Evolutionary conservation across 2,113 vertebrate genomes (phyloP).

Genomic region (Sinocyclocheilus anophthalmus): DNA sequence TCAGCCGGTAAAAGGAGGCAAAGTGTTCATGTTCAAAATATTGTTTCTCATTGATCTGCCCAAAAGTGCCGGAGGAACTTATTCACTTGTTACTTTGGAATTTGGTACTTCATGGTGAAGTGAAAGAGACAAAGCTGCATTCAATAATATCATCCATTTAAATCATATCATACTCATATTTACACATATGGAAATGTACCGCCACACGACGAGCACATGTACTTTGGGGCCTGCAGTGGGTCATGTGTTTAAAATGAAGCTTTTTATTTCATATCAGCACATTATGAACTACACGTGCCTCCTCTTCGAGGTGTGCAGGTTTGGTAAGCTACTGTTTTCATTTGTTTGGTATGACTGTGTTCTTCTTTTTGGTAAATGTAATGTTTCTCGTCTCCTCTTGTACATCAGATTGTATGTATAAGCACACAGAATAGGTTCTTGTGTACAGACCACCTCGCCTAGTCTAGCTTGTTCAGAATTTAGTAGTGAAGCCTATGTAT

Average conservation of each 20-base stretch:
- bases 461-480: conserved; percentile 69
- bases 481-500: conserved; percentile 73
- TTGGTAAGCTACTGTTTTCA: conserved; percentile 57
- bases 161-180: conserved; percentile 14
- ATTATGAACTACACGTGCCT: conserved; percentile 11
- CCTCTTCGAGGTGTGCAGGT: conserved; percentile 39
- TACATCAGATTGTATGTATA: conserved; percentile 70
- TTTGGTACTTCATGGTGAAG: neutral
- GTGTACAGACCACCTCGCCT: conserved; percentile 76
- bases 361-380: conserved; percentile 62
- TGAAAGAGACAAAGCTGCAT: neutral
- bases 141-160: neutral
- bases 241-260: conserved; percentile 45
- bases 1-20: conserved; percentile 10
- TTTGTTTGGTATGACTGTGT: conserved; percentile 53
- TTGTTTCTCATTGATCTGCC: conserved; percentile 1
- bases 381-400: conserved; percentile 70
- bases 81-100: conserved; percentile 9
- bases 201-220: conserved; percentile 3
- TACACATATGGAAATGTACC: neutral
- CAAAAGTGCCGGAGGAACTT: neutral
- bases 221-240: conserved; percentile 11
- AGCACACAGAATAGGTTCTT: conserved; percentile 70
- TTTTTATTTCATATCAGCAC: conserved; percentile 30
- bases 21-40: neutral